phyloP scores from a whole-genome alignment of 2,888 invertebrate species.

The Adelognathus sp. region DNA sequence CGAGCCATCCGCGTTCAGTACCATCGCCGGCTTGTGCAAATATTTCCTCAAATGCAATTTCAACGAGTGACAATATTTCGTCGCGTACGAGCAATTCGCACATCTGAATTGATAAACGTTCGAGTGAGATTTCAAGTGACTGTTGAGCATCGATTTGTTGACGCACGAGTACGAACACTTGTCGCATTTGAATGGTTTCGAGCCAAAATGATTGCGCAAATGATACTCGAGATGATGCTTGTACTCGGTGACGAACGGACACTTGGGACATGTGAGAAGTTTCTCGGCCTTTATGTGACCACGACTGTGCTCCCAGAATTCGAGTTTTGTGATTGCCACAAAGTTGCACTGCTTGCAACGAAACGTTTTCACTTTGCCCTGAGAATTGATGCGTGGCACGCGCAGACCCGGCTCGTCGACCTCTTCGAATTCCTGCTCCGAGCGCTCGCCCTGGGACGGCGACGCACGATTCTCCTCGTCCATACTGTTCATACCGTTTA shows the following conservation, averaged over 20 bases:
- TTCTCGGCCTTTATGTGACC: conserved; percentile 97
- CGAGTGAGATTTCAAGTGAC: conserved; percentile 97
- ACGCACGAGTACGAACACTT: conserved; percentile 96
- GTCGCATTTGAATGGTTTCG: conserved; percentile 97
- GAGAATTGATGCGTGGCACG: conserved; percentile 87
- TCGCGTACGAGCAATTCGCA: conserved; percentile 95
- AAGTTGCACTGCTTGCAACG: conserved; percentile 96
- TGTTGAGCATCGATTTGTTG: conserved; percentile 99
- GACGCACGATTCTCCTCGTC: conserved; percentile 59
- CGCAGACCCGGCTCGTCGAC: conserved; percentile 84
- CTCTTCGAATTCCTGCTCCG: conserved; percentile 75
- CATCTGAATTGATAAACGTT: conserved; percentile 96
- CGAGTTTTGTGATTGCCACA: conserved; percentile 92
- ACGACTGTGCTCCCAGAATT: conserved; percentile 96
- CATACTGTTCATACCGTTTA: conserved; percentile 82
- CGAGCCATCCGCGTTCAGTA: conserved; percentile 93
- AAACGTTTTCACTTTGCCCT: conserved; percentile 93
- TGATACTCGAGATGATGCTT: conserved; percentile 99
- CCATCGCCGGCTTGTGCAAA: conserved; percentile 94
- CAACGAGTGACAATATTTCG: conserved; percentile 98
- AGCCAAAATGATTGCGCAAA: conserved; percentile 95
- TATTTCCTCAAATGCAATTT: conserved; percentile 97
- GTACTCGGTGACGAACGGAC: conserved; percentile 98
- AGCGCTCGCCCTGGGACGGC: conserved; percentile 63
- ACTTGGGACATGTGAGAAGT: conserved; percentile 93